phyloP scores from a whole-genome alignment of 2,797 vertebrate genomes.

The Molossus molossus region DNA sequence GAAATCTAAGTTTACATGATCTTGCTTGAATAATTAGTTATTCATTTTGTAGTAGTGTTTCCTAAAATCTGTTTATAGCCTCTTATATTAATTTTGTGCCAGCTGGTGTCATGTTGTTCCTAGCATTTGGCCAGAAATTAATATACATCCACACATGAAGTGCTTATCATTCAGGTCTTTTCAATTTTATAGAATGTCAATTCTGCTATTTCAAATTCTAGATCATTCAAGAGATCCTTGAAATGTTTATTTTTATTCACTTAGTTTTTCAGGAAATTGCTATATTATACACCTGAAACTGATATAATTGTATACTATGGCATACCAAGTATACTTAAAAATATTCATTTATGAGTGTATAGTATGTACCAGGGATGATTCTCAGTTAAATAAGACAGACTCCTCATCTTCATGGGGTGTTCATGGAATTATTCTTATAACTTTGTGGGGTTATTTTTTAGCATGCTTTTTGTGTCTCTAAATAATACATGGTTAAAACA shows the following conservation, averaged over 20 bases:
- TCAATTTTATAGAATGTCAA: background rate
- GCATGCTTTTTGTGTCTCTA: background rate
- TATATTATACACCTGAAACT: background rate
- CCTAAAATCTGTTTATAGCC: constrained; percentile 46
- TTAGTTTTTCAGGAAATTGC: background rate
- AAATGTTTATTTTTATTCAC: constrained; percentile 29
- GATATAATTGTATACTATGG: background rate
- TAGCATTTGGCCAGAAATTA: constrained; percentile 31
- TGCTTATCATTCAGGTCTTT: background rate
- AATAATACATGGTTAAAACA: background rate
- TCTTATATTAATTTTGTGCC: background rate
- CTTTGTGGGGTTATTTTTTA: background rate
- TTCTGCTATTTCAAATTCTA: background rate
- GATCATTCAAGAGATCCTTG: background rate
- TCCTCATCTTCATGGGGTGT: background rate
- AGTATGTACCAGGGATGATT: background rate
- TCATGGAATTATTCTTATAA: background rate
- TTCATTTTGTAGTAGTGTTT: constrained; percentile 6
- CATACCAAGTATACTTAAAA: background rate
- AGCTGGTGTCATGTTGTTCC: background rate
- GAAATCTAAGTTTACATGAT: constrained; percentile 5
- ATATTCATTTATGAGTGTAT: background rate
- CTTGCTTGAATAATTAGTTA: constrained; percentile 19
- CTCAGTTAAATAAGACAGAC: background rate
- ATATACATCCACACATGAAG: background rate